phyloP scores from a whole-genome alignment of 2,113 vertebrate species.

The Eonycteris spelaea region DNA sequence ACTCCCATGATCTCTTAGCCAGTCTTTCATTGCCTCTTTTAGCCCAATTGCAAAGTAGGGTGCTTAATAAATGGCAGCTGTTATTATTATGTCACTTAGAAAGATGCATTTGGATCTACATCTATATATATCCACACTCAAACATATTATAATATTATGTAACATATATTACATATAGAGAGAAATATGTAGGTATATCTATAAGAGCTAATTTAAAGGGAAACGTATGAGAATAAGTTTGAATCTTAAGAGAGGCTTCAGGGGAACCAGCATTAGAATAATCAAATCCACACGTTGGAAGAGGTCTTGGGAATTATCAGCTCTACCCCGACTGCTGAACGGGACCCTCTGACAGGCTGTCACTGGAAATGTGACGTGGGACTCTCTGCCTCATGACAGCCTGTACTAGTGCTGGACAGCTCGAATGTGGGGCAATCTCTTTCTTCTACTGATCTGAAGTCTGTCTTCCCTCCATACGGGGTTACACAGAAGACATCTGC shows the following conservation, averaged over 20 bases:
- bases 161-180: neutral
- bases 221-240: neutral
- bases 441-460: slow-evolving; percentile 55
- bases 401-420: neutral
- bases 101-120: neutral
- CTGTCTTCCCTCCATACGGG: neutral
- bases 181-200: neutral
- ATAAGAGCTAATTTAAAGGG: neutral
- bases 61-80: neutral
- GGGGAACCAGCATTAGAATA: neutral
- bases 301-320: neutral
- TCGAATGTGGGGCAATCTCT: neutral
- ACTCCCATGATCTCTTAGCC: too few relatives aligned
- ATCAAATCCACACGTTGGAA: neutral
- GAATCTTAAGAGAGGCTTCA: neutral
- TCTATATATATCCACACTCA: too few relatives aligned
- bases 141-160: neutral
- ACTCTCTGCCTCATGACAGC: slow-evolving; percentile 31
- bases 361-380: slow-evolving; percentile 4
- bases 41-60: neutral
- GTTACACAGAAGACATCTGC: neutral
- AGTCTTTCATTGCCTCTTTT: too few relatives aligned
- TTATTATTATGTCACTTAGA: neutral
- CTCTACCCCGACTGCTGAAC: neutral
- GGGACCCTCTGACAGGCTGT: slow-evolving; percentile 24